phyloP scores from a whole-genome alignment of 2,888 invertebrate species.

The Invenusta paracnida region DNA sequence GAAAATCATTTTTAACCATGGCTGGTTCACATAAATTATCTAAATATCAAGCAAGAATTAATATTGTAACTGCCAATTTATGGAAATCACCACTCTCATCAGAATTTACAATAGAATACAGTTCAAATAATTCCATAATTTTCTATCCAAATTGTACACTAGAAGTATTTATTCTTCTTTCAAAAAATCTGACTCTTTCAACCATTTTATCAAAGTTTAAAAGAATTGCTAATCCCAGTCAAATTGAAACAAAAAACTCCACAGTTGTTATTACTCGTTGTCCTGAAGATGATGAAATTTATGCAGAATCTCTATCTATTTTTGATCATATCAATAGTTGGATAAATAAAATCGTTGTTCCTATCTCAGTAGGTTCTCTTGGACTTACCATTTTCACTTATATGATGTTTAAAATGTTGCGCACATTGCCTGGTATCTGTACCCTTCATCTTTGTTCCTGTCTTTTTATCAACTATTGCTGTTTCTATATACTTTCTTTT shows the following conservation, averaged over 20 bases:
- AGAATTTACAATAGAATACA: no score
- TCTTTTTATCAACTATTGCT: not conserved
- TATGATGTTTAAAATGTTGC: not conserved
- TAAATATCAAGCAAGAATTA: no score
- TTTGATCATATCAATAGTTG: not conserved
- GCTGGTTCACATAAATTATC: no score
- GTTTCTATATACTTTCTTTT: not conserved
- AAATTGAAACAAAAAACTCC: not conserved
- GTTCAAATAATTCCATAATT: not conserved
- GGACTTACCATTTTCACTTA: not conserved
- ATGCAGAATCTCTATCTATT: not conserved
- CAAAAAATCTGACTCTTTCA: not conserved
- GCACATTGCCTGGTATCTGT: not conserved
- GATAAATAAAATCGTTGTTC: conserved; percentile 7
- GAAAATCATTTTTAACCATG: no score
- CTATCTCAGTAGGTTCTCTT: not conserved
- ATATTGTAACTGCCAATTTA: no score
- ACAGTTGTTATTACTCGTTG: not conserved
- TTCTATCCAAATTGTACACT: not conserved
- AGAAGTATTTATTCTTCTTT: not conserved
- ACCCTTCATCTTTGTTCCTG: not conserved
- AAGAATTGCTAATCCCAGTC: not conserved
- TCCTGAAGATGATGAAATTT: no score
- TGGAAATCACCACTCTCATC: no score
- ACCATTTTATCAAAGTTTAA: no score